A percentile compares a stretch with the other conserved stretches of the same genome.
phyloP scores from a whole-genome alignment of 1,140 invertebrate genomes.

The Chrysoperla carnea region DNA sequence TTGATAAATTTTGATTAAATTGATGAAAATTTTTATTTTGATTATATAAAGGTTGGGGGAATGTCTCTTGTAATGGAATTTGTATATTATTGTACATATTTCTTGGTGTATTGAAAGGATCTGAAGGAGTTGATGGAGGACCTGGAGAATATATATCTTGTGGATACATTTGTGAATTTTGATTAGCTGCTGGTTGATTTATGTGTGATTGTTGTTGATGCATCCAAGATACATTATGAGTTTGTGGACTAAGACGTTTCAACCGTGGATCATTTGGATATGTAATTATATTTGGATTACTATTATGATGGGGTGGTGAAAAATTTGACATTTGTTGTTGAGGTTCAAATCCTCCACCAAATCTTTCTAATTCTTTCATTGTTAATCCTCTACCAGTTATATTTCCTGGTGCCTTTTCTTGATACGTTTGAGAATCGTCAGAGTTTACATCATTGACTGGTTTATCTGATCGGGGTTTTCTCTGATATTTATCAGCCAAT shows the following conservation, averaged over 20 bases:
- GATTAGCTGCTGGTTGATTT: no score
- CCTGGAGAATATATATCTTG: no score
- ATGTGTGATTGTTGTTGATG: not conserved
- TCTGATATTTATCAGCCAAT: not conserved
- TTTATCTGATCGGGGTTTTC: not conserved
- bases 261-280: not conserved
- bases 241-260: not conserved
- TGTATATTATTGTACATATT: no score
- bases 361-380: not conserved
- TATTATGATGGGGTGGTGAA: not conserved
- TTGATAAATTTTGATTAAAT: not conserved
- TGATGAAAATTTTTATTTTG: no score
- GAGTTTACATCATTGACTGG: not conserved
- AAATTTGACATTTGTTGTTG: not conserved
- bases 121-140: no score
- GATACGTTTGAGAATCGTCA: not conserved
- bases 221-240: not conserved
- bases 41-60: no score
- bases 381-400: not conserved
- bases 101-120: no score
- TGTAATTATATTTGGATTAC: not conserved
- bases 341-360: not conserved
- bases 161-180: no score
- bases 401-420: not conserved
- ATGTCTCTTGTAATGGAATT: no score